Base-by-base conservation (phyloP, 1,140 invertebrate genomes). In the Atta texana region DNA sequence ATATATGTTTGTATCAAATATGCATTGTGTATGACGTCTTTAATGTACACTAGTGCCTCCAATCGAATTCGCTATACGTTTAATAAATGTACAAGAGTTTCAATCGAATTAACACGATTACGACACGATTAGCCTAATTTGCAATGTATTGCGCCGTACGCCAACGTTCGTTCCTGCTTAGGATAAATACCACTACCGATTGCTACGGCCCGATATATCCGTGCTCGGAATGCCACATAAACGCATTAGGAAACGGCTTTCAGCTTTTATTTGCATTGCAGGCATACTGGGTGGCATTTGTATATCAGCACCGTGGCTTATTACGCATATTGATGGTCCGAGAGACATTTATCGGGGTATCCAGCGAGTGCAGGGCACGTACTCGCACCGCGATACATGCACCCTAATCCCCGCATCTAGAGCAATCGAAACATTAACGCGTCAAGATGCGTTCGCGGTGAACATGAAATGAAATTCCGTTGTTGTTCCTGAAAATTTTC, bases 261-360 rank as follows among this genome's bases (percentile, higher is more conserved):
- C 92, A 90, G 90, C 82, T 90, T 84, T 76, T 75, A 93, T 94
- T 94, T 93, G 91, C 93, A 94, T 94, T 90, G 89, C 88, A 63
- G 84, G 77, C 78, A 66, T 80, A 72, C 85, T 86, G 92, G 89
- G 89, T 92, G 92, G 90, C 87, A 92, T 91, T 93, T 91, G 85
- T 91, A 87, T 91, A 93, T 92, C 88, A 91, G 34, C 2, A 64
- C 34, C 84, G 71, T 49, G 69, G 44, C 91, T 91, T 92, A 92
- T 90, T 87, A 88, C 90, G 91, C 92, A 92, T 91, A 89, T 88
- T 85, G 75, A 78, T 66, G 59, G 76, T 18, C 69, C 18, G 6
- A 68, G 86, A 76, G 55, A 61, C 69, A 80, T 87, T 80, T 86
- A 66, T 68, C 77, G 80, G 63, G 49, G 88, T 86, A 87, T 91